Conservation (phyloP, 35 echinoderm and acorn worm species). For the Lytechinus variegatus region DNA sequence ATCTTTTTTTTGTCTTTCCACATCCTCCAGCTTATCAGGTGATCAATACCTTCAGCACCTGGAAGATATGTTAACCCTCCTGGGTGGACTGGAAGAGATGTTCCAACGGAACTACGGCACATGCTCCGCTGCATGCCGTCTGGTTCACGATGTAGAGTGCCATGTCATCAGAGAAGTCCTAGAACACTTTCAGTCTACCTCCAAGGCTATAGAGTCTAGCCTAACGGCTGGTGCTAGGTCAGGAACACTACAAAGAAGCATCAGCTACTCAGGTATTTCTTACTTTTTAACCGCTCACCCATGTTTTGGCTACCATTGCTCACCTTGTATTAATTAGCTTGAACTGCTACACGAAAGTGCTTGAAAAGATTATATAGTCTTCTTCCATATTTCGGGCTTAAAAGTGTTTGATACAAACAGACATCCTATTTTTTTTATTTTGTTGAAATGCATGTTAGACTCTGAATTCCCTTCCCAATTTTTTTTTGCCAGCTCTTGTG, state of each 20-base stretch:
- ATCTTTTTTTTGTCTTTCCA: not conserved
- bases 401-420: not conserved
- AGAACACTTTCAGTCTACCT: slow-evolving; percentile 76
- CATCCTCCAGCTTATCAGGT: slow-evolving; percentile 54
- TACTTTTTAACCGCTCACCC: not conserved
- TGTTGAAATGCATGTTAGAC: not conserved
- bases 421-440: not conserved
- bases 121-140: slow-evolving; percentile 60
- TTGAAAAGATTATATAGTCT: not conserved
- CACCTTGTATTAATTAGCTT: not conserved
- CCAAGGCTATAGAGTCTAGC: slow-evolving; percentile 71
- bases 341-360: not conserved
- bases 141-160: slow-evolving; percentile 77
- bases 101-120: slow-evolving; percentile 69
- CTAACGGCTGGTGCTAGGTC: slow-evolving; percentile 52
- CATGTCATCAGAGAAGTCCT: slow-evolving; percentile 87
- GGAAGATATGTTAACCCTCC: slow-evolving; percentile 83
- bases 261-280: slow-evolving; percentile 71
- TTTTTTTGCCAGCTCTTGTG: not conserved
- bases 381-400: not conserved
- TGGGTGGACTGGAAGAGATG: slow-evolving; percentile 85
- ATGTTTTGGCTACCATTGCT: not conserved
- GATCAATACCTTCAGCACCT: slow-evolving; percentile 74
- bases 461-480: not conserved
- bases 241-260: slow-evolving; percentile 40